A percentile compares a stretch with the other conserved stretches of the same genome.
Evolutionary conservation across 35 echinoderm and acorn worm species (phyloP).

Genomic region (Acanthaster planci): DNA sequence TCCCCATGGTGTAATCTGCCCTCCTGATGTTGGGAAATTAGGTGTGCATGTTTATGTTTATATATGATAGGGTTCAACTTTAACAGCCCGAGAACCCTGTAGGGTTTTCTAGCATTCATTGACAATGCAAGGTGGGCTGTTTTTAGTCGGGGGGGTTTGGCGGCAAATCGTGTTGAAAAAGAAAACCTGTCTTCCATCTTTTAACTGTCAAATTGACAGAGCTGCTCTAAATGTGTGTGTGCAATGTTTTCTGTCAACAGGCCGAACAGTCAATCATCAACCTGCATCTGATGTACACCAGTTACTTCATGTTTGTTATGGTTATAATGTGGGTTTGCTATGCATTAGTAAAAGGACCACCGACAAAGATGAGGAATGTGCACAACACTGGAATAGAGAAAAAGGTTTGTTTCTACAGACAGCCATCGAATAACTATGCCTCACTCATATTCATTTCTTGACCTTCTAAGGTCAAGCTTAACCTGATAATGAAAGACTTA

Average conservation of each 20-base stretch:
- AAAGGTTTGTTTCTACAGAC: slow-evolving; percentile 64
- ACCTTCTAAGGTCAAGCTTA: too few relatives aligned
- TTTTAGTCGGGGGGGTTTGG: neutral
- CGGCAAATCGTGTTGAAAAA: neutral
- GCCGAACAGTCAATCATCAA: slow-evolving; percentile 91
- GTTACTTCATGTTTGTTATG: slow-evolving; percentile 99
- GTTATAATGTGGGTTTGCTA: slow-evolving; percentile 93
- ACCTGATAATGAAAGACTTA: too few relatives aligned
- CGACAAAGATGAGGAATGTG: slow-evolving; percentile 62
- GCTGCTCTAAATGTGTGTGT: neutral
- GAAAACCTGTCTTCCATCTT: neutral
- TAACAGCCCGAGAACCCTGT: too few relatives aligned
- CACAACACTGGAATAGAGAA: slow-evolving; percentile 61
- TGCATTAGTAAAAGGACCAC: slow-evolving; percentile 90
- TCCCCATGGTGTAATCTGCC: too few relatives aligned
- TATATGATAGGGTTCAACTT: too few relatives aligned
- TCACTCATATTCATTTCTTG: too few relatives aligned
- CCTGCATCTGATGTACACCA: slow-evolving; percentile 98
- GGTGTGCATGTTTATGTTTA: too few relatives aligned
- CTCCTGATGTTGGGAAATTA: too few relatives aligned
- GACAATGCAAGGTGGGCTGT: neutral
- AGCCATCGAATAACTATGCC: neutral
- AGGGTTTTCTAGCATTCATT: too few relatives aligned
- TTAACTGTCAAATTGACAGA: neutral
- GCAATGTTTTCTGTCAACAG: slow-evolving; percentile 62